Evolutionary conservation across 2,113 vertebrate genomes (phyloP).

Genomic region (Chroicocephalus ridibundus): DNA sequence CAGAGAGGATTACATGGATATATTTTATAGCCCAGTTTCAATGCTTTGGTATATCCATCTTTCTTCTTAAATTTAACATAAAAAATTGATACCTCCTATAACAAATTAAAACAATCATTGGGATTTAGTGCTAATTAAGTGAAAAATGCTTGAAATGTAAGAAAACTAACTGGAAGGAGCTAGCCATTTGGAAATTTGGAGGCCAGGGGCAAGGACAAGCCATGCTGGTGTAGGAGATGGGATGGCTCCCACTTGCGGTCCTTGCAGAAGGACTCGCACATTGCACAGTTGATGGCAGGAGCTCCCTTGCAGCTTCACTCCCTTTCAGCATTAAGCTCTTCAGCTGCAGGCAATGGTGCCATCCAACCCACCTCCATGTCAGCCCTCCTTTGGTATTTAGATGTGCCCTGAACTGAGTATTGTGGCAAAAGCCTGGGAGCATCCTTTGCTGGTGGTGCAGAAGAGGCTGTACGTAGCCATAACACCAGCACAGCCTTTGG

Average conservation of each 20-base stretch:
- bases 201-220: neutral
- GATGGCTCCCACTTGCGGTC: neutral
- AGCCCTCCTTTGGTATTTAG: neutral
- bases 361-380: neutral
- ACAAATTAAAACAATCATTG: neutral
- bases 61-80: neutral
- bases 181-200: neutral
- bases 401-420: neutral
- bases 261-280: neutral
- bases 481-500: neutral
- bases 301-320: neutral
- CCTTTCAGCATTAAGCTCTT: neutral
- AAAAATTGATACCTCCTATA: neutral
- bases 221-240: neutral
- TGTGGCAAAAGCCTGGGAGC: neutral
- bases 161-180: neutral
- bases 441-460: neutral
- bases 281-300: neutral
- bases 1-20: neutral
- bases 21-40: neutral
- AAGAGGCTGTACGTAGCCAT: fast-evolving
- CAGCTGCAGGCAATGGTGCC: neutral
- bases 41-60: neutral
- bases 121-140: neutral
- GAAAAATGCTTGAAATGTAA: neutral